Base-by-base conservation (phyloP, 1,140 invertebrate species). In the Drosophila azteca region DNA sequence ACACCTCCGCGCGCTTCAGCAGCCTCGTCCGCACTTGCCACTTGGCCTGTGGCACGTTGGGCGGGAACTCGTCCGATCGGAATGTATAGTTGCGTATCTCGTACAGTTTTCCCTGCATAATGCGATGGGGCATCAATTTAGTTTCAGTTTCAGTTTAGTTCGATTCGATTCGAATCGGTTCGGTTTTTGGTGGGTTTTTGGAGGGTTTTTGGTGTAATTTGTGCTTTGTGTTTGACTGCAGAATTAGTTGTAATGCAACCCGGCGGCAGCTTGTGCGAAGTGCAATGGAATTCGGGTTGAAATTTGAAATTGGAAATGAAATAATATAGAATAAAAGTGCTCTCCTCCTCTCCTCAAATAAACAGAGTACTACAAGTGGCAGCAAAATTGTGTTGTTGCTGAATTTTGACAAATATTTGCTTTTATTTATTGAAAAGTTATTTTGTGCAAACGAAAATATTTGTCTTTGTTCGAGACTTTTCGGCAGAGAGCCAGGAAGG, bases 41-140 rank as follows among this genome's bases (percentile, higher is more conserved):
- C 24, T 77, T 76, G 44, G 52, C 20, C 41, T 68, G 51, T 11
- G 70, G 77, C 17, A 51, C 39, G 20, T 15, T 58, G 11, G 60
- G 24, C 9, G 74, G 82, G 24, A 52, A 75, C 17, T 85, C 81
- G 44, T 85, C 52, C 13, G 48, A 17, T 7, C 49, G 15, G 2
- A 85, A 22, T 41, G 82, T 68, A 39, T 80, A 80, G 74, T 85
- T 85, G 59, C 59, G 54, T 49, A 88, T 67, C 15, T 50, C 46
- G 49, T 52, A 88, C 26, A 48, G 24, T 59, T 70, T 64, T 54
- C 54, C 45, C 73, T 77, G 73, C 71, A 67, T 76, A 76, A 76
- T 76, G 48, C 57, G 45, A 61, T 67, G 72, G 35, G 31, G 13
- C 71, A 60, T 53, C 53, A 54, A 50, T 60, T 59, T 7, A 20